Evolutionary conservation across 2,888 invertebrate genomes (phyloP), one percentile per base, ranked within the genome.

Genomic region (Synanthedon tipuliformis): DNA sequence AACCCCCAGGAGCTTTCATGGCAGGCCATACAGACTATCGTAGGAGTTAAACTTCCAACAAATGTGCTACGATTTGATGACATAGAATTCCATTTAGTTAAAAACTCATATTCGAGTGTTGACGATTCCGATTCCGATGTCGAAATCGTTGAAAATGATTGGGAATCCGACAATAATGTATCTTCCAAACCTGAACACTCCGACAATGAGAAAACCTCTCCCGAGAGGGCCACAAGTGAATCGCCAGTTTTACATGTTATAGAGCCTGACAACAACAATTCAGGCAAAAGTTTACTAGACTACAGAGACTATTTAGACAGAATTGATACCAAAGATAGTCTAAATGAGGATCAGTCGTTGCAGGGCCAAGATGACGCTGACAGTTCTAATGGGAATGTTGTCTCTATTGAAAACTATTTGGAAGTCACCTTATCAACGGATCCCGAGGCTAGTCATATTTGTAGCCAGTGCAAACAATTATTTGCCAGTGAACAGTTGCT

Each of bases 1-100:
- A 87, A 88, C 87, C 88, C 88, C 84, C 88, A 88, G 81, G 85
- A 88, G 85, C 88, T 88, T 81, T 88, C 88, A 84, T 88, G 88
- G 88, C 87, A 88, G 78, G 88, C 88, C 76, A 88, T 88, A 73
- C 87, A 88, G 76, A 78, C 85, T 81, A 88, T 88, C 64, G 87
- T 88, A 68, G 88, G 88, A 78, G 88, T 88, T 75, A 88, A 88
- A 77, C 83, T 88, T 66, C 88, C 88, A 65, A 70, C 86, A 57
- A 88, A 86, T 66, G 86, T 88, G 64, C 81, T 88, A 67, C 80
- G 88, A 63, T 88, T 88, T 64, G 88, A 88, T 65, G 88, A 88
- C 75, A 88, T 88, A 62, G 88, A 85, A 63, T 83, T 88, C 65
- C 85, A 86, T 65, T 75, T 86, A 73, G 81, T 79, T 57, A 86